Evolutionary conservation across 2,113 vertebrate genomes (phyloP), one percentile per base, ranked within the genome.

Genomic region (Gymnocephalus cernua): DNA sequence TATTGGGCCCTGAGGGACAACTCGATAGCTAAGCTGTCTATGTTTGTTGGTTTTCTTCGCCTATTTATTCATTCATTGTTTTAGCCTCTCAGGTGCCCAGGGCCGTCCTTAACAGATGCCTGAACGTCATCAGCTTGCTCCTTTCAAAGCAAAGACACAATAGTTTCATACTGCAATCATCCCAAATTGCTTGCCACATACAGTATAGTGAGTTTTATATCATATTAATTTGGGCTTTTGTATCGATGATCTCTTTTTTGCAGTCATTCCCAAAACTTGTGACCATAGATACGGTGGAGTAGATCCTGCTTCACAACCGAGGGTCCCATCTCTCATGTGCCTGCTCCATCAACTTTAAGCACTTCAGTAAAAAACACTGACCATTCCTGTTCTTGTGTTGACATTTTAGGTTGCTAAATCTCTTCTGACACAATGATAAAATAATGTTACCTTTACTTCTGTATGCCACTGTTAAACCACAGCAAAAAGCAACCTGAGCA

Each of bases 21-120:
- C 16, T 57, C 4, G 0, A 54, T 32, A 66, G 32, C 61, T 35
- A 15, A 18, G 57, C 47, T 54, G 66, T 54, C 25, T 53, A 1
- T 59, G 19, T 79, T 82, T 78, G 57, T 82, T 68, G 65, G 15
- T 58, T 81, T 80, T 64, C 80, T 82, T 74, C 56, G n/a, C 16
- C 12, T 23, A 15, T 61, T 69, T 64, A 56, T 61, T 77, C n/a
- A 44, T 64, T 64, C 23, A 38, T 45, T 53, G 53, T 12, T 32
- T 69, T 12, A 47, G 16, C 41, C 15, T 59, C 32, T 15, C 27
- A 27, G 35, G 62, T 21, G 51, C 73, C 69, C 27, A 32, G 27
- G 3, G 16, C 47, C 11, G 2, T 70, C 23, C 5, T 51, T 35
- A 27, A 12, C n/a, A 53, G 64, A 59, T 10, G 18, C 4, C 65